Evolutionary conservation across 30 jellyfish, hydroid and myxozoan genomes (phyloP).

Genomic region (Pseudorhiza aurosa): DNA sequence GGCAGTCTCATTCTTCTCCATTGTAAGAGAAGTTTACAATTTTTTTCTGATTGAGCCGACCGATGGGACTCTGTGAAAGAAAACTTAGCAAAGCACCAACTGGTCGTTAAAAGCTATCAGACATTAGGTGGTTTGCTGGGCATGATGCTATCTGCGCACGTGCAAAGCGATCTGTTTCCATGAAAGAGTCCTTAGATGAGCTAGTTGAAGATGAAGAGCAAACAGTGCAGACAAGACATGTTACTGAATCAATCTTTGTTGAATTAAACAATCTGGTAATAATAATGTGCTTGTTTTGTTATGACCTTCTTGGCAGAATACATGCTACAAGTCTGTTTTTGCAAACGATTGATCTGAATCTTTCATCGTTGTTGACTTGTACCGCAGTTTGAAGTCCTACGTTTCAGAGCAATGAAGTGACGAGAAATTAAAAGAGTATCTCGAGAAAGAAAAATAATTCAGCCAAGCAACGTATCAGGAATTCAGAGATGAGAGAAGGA

Average conservation of each 20-base stretch:
- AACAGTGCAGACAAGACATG: constrained; percentile 62
- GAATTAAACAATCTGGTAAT: constrained; percentile 29
- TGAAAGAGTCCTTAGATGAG: constrained; percentile 44
- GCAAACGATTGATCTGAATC: constrained; percentile 46
- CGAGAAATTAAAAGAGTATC: constrained; percentile 31
- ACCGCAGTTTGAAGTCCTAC: constrained; percentile 24
- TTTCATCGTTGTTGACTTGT: constrained; percentile 37
- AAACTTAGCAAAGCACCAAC: constrained; percentile 51
- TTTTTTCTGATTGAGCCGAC: constrained; percentile 47
- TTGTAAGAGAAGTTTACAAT: constrained; percentile 49
- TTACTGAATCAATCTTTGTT: constrained; percentile 38
- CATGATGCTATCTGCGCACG: constrained; percentile 73
- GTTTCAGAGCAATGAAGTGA: constrained; percentile 36
- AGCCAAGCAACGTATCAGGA: constrained; percentile 50
- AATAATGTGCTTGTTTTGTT: constrained; percentile 48
- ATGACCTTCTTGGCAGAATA: constrained; percentile 58
- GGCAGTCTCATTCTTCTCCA: constrained; percentile 70
- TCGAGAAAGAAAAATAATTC: constrained; percentile 48
- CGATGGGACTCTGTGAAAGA: constrained; percentile 27
- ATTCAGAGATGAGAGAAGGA: constrained; percentile 64
- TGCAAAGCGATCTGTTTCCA: constrained; percentile 23
- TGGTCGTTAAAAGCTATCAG: constrained; percentile 67
- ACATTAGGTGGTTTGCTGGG: constrained; percentile 63
- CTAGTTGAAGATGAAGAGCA: constrained; percentile 51
- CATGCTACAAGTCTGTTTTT: constrained; percentile 48